Evolutionary conservation across 2,113 vertebrate species (phyloP).

Genomic region (Mustela nigripes): DNA sequence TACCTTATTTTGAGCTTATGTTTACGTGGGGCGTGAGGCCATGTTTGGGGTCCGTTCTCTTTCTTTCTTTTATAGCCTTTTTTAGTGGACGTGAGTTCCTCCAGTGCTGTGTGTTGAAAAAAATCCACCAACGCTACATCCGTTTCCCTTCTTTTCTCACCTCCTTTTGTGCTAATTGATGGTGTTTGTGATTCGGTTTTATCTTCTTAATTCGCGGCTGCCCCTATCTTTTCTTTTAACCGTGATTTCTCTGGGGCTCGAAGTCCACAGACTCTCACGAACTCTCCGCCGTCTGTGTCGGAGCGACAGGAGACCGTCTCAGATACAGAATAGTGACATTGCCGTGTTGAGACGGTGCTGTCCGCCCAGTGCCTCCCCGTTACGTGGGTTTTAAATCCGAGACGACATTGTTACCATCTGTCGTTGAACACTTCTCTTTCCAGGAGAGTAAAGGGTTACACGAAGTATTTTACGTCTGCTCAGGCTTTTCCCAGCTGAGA

Average conservation of each 20-base stretch:
- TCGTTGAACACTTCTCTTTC: not conserved
- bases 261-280: too few relatives aligned
- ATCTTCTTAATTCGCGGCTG: not conserved
- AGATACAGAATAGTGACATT: too few relatives aligned
- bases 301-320: not conserved
- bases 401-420: not conserved
- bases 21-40: not conserved
- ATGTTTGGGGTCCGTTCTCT: not conserved
- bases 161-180: not conserved
- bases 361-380: not conserved
- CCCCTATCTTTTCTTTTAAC: too few relatives aligned
- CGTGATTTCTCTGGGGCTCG: not conserved
- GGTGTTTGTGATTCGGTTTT: not conserved
- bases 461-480: not conserved
- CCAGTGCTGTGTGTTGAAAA: not conserved
- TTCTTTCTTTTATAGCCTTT: not conserved
- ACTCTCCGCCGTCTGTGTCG: fast-evolving
- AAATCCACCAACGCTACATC: not conserved
- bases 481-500: fast-evolving
- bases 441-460: not conserved
- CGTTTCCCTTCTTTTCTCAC: not conserved
- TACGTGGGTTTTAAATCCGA: not conserved
- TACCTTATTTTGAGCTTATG: not conserved
- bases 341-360: too few relatives aligned
- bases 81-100: not conserved